Base-by-base conservation (phyloP, 2,888 invertebrate species). In the Koerneria pararmatus region DNA sequence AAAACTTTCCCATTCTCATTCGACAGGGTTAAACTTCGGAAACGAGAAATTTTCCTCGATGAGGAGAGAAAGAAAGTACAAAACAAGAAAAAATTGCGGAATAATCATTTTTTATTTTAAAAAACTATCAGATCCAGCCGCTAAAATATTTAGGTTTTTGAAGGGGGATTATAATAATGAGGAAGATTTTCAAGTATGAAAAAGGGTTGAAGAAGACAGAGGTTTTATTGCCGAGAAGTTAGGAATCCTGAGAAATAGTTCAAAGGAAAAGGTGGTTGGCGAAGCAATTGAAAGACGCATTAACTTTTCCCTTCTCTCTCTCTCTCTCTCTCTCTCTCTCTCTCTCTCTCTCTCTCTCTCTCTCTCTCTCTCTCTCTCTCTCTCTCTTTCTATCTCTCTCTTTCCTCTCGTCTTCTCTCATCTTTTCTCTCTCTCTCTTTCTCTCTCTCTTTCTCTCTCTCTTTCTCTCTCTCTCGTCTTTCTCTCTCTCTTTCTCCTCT, bases 401-500 rank as follows among this genome's bases (percentile, higher is more conserved):
- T 27, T 15, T 29, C 8, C 11, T 3, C 24, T 19, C 41, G 32
- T 22, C 56, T 22, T 32, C 56, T 22, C 57, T 57, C 24, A 27
- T 31, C 24, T 34, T 24, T 34, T 57, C 57, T 57, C 57, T 57
- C 57, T 32, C 27, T 22, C 35, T 22, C 37, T 41, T 5, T 35
- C 31, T 6, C 31, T 15, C 3, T 31, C 15, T 31, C 11, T 53
- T 53, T n/a, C 8, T 3, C 27, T 53, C 19, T 19, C 53, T 31
- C 31, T 53, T 31, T 24, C 53, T 27, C 29, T 29, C 49, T 1
- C 24, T 31, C n/a, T 32, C 35, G 24, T 49, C 54, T 32, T 37
- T 24, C 65, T 31, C 59, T 29, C 37, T 48, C 31, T 32, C 49
- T 34, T 61, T 24, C 27, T 35, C 15, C 29, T 32, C 67, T 32